Conservation (phyloP, 2,888 invertebrate genomes). For the Prenolepis imparis region DNA sequence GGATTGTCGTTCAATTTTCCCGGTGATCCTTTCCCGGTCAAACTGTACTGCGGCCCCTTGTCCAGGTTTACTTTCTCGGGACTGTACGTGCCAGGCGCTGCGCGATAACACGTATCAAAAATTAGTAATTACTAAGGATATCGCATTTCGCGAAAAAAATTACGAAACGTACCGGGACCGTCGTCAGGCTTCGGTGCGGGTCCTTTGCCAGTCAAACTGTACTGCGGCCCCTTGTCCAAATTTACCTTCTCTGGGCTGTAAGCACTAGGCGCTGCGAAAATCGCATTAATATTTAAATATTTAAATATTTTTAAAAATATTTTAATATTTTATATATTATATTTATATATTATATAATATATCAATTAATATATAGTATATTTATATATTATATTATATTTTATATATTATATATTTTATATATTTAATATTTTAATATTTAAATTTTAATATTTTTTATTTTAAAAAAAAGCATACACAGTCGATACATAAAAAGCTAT, state of each 20-base stretch:
- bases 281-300: too few species aligned
- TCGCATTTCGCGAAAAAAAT: constrained; percentile 86
- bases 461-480: not conserved
- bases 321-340: too few species aligned
- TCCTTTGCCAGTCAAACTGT: constrained; percentile 87
- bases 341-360: too few species aligned
- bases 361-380: too few species aligned
- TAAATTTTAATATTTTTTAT: too few species aligned
- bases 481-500: not conserved
- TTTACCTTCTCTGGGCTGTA: constrained; percentile 87
- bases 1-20: constrained; percentile 73
- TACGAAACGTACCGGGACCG: constrained; percentile 87
- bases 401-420: too few species aligned
- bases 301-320: too few species aligned
- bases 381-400: too few species aligned
- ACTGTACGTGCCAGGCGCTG: constrained; percentile 74
- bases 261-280: constrained; percentile 69
- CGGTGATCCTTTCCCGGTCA: constrained; percentile 81
- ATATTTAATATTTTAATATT: too few species aligned
- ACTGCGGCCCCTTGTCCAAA: constrained; percentile 87
- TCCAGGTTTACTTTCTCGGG: constrained; percentile 88
- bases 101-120: constrained; percentile 5
- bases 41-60: constrained; percentile 85
- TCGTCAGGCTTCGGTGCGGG: constrained; percentile 88
- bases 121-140: constrained; percentile 88